Conservation (phyloP, 2,113 vertebrate genomes). For the Vanacampus margaritifer region DNA sequence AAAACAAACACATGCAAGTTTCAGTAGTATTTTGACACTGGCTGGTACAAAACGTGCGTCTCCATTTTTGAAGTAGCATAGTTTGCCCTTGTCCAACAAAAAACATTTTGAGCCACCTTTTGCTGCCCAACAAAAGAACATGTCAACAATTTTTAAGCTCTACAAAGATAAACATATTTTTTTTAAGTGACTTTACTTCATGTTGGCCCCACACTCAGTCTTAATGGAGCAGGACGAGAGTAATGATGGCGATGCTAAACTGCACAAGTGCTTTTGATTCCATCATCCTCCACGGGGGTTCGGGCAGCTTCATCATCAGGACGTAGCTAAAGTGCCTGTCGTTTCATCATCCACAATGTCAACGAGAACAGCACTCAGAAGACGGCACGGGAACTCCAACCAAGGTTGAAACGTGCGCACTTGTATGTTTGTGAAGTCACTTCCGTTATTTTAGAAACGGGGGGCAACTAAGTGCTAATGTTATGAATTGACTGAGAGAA, state of each 20-base stretch:
- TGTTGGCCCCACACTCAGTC: constrained; percentile 36
- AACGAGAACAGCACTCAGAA: constrained; percentile 53
- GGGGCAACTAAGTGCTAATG: background rate
- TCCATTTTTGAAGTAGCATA: too few species aligned
- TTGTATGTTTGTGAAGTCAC: constrained; percentile 4
- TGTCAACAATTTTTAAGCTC: background rate
- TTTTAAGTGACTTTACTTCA: constrained; percentile 8
- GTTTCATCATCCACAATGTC: constrained; percentile 92
- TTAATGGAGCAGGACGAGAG: constrained; percentile 76
- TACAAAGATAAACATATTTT: background rate
- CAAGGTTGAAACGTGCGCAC: background rate
- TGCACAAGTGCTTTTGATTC: constrained; percentile 85
- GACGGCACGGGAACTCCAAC: background rate
- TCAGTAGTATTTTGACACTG: too few species aligned
- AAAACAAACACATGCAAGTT: too few species aligned
- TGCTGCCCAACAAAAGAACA: background rate
- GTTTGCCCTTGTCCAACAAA: too few species aligned
- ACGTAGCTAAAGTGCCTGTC: constrained; percentile 97
- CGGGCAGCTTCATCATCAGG: constrained; percentile 84
- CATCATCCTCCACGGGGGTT: constrained; percentile 81
- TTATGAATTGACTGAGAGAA: background rate
- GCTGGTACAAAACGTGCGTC: too few species aligned
- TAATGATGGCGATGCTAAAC: constrained; percentile 84
- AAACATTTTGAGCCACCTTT: too few species aligned
- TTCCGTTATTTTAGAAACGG: background rate